Evolutionary conservation across 2,113 vertebrate genomes (phyloP), one percentile per base, ranked within the genome.

Genomic region (Neolamprologus falcicula): DNA sequence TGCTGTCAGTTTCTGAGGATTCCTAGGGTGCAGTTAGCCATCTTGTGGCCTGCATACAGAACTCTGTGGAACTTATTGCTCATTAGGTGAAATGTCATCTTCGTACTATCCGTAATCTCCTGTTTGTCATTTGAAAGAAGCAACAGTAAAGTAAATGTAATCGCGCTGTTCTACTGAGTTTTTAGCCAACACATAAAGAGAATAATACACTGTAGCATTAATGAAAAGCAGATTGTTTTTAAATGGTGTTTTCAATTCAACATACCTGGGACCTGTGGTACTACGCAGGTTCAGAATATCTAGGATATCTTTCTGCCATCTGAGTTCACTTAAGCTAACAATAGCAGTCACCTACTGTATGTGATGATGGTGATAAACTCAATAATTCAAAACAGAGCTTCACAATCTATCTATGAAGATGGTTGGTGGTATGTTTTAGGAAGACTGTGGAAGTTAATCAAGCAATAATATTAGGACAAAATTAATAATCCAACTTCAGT

Each of bases 71-170:
- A 83, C 55, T 80, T 73, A 10, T 40, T 80, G 86, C 71, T 93
- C 80, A 94, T 81, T 88, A 71, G 24, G 53, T 83, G 42, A 88
- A 91, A 82, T 82, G 71, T 55, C 50, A 71, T 83, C 21, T 89
- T 88, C 35, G 53, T 61, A 52, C 40, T 45, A 61, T 79, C 84
- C 7, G 52, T 54, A 35, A 24, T 85, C 59, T 80, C 26, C 47
- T 66, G 47, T 53, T 33, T 55, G 61, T 81, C 53, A 57, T 78
- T 13, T 80, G 24, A 31, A 84, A 59, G 53, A 37, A 73, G 50
- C 73, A 47, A 40, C 45, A 83, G 37, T 71, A 71, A 84, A 84
- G 53, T 83, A 86, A 87, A 86, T n/a, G 83, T 35, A 63, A 50
- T 79, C 4, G 24, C 19, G 26, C 57, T 80, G 26, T 84, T 54